Evolutionary conservation across 2,797 vertebrate species (phyloP).

Genomic region (Dallia pectoralis): DNA sequence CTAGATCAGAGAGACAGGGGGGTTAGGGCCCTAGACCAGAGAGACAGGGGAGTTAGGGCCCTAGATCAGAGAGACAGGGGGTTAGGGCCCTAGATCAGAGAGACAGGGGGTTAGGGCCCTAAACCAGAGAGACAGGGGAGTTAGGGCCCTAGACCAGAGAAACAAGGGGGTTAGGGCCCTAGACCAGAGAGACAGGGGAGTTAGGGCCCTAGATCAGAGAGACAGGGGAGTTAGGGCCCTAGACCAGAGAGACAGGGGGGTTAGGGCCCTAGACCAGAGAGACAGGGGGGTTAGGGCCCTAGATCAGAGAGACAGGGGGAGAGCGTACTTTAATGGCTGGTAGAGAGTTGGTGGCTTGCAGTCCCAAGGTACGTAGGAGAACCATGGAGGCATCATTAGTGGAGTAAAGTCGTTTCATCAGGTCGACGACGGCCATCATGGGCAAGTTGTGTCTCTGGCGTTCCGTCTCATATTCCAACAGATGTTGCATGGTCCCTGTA

Average conservation of each 20-base stretch:
- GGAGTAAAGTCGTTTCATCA: conserved; percentile 92
- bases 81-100: conserved; percentile 39
- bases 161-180: conserved; percentile 46
- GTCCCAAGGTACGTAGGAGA: conserved; percentile 87
- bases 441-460: conserved; percentile 91
- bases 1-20: background rate
- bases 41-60: conserved; percentile 44
- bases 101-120: conserved; percentile 42
- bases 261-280: conserved; percentile 38
- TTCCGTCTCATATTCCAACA: conserved; percentile 89
- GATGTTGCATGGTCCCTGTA: conserved; percentile 87
- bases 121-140: background rate
- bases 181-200: background rate
- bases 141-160: conserved; percentile 28
- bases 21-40: conserved; percentile 29
- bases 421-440: conserved; percentile 87
- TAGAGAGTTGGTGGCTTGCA: conserved; percentile 91
- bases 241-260: conserved; percentile 23
- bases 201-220: background rate
- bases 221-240: conserved; percentile 47
- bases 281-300: conserved; percentile 46
- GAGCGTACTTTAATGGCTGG: conserved; percentile 86
- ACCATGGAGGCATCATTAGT: conserved; percentile 81
- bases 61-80: conserved; percentile 10
- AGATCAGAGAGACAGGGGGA: background rate